Evolutionary conservation across 2,888 invertebrate species (phyloP), one percentile per base, ranked within the genome.

Genomic region (Troilus luridus): DNA sequence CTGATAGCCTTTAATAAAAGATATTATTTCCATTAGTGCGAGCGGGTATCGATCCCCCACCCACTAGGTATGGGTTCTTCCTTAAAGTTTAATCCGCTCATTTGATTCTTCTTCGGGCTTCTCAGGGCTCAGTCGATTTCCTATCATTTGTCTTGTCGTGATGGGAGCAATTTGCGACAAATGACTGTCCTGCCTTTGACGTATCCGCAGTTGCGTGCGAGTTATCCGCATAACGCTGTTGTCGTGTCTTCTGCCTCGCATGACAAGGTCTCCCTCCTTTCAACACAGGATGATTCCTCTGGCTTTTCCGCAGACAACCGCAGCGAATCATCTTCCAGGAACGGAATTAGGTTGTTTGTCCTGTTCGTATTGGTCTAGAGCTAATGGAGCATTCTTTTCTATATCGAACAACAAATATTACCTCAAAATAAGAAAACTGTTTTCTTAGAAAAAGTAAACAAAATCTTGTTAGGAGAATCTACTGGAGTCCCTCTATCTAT

Each of bases 191-290:
- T 41, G 27, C 12, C 72, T 77, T 77, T 77, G 72, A 77, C 72
- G 27, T 77, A 77, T 19, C 85, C 85, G 85, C 85, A 85, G 85
- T 85, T 85, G 85, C 85, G 56, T 85, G 85, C 85, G 85, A 85
- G 85, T 21, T 24, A 85, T n/a, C 85, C 85, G 85, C 85, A 54
- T 85, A 56, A 54, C n/a, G 56, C 56, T 56, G 54, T 58, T 85
- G 56, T 56, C 21, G 85, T 77, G 72, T 17, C 41, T 41, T 9
- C 17, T 8, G 56, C 85, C 56, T 85, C 85, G 85, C 85, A 85
- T 58, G 85, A 58, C 85, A 85, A 56, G 56, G 85, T 21, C 41
- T 41, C 17, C 56, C 56, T 85, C 6, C 56, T 56, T 54, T 85
- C 56, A 58, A 54, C 85, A 85, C 56, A 56, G 56, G 56, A n/a